Percentiles rank a stretch among this genome's conserved stretches.
phyloP scores from a whole-genome alignment of 2,113 vertebrate species.

The Myodes glareolus region DNA sequence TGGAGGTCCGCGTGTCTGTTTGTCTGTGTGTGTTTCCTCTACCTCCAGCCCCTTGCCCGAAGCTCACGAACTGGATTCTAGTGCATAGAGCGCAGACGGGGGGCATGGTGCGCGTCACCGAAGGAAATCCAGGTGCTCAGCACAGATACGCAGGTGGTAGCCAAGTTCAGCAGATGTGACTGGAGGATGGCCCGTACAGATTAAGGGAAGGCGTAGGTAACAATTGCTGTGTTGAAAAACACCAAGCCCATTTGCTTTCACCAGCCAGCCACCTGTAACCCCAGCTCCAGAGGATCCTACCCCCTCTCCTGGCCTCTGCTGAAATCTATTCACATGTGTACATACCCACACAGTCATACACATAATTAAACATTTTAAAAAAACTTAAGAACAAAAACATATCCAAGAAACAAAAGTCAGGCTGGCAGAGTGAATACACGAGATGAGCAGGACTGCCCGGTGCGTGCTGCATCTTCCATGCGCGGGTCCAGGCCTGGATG shows the following conservation, averaged over 20 bases:
- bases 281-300: neutral
- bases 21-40: no score
- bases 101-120: no score
- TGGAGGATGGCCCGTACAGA: neutral
- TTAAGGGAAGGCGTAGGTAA: neutral
- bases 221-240: neutral
- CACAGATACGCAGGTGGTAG: neutral
- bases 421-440: neutral
- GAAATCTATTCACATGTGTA: no score
- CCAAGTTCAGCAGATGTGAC: neutral
- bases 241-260: neutral
- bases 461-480: neutral
- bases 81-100: no score
- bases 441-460: neutral
- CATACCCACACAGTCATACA: neutral
- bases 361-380: neutral
- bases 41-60: no score
- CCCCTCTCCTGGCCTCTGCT: neutral
- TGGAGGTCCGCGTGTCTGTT: no score
- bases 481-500: no score
- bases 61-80: no score
- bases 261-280: neutral
- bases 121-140: neutral
- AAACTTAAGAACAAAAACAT: neutral
- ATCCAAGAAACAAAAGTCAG: neutral